Percentiles rank a stretch among this genome's conserved stretches.
Evolutionary conservation across 2,797 vertebrate species (phyloP).

Genomic region (Brachymystax lenok): DNA sequence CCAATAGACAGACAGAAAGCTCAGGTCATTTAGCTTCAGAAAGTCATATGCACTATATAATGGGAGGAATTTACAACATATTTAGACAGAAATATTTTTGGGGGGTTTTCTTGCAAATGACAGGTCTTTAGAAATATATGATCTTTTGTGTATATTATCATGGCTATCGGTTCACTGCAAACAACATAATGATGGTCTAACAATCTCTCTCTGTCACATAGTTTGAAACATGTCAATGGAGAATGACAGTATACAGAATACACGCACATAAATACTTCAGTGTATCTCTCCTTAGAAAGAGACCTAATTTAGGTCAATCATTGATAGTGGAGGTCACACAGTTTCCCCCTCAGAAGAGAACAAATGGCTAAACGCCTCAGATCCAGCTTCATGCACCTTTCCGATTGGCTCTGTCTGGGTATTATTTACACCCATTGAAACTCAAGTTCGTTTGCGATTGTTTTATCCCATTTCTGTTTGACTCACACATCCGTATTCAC

Average conservation of each 20-base stretch:
- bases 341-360: constrained; percentile 57
- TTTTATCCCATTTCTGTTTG: constrained; percentile 3
- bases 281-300: constrained; percentile 41
- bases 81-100: constrained; percentile 67
- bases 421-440: constrained; percentile 32
- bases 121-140: constrained; percentile 39
- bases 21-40: constrained; percentile 78
- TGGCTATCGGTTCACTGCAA: constrained; percentile 28
- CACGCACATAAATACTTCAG: constrained; percentile 9
- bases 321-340: constrained; percentile 59
- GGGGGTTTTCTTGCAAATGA: constrained; percentile 62
- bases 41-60: constrained; percentile 77
- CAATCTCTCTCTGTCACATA: not conserved
- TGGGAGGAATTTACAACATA: constrained; percentile 79
- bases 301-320: constrained; percentile 83
- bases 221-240: constrained; percentile 31
- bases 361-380: constrained; percentile 42
- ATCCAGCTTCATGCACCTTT: constrained; percentile 47
- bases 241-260: constrained; percentile 37
- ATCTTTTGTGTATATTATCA: constrained; percentile 45
- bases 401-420: constrained; percentile 40
- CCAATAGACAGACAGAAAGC: constrained; percentile 86
- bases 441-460: constrained; percentile 20
- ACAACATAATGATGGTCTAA: constrained; percentile 20
- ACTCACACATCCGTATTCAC: constrained; percentile 27